Percentiles rank a stretch among this genome's conserved stretches.
These are phyloP conservation scores for Himalopsyche anomala DNA, from an alignment of 2,888 invertebrate genomes.

Conservation along the genomic window DNA sequence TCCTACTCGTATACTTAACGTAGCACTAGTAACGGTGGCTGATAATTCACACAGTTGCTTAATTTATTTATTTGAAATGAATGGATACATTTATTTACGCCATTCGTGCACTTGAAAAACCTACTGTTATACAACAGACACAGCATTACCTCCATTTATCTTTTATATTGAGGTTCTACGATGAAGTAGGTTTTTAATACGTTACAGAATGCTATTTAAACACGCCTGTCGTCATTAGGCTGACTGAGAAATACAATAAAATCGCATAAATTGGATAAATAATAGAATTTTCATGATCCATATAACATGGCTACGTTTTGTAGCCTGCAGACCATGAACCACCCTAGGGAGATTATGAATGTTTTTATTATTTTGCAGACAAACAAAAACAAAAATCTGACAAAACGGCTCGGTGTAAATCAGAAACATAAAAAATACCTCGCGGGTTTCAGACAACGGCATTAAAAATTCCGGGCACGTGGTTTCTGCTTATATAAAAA, in stretches of 20 bases:
- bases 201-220: not conserved
- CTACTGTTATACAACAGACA: too few species aligned
- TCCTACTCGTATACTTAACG: too few species aligned
- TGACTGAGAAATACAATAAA: not conserved
- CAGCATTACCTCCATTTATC: too few species aligned
- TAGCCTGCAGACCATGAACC: conserved; percentile 8
- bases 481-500: conserved; percentile 29
- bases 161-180: too few species aligned
- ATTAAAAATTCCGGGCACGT: conserved; percentile 23
- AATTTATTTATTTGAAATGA: too few species aligned
- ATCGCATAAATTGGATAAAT: not conserved
- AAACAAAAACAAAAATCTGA: conserved; percentile 22
- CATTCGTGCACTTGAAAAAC: too few species aligned
- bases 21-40: too few species aligned
- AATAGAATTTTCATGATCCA: conserved; percentile 20
- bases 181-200: too few species aligned
- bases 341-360: conserved; percentile 11
- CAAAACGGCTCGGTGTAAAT: conserved; percentile 29
- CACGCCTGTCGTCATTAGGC: not conserved
- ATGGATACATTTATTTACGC: too few species aligned
- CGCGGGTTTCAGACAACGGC: not conserved
- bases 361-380: conserved; percentile 11
- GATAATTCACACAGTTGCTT: too few species aligned
- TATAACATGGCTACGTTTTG: conserved; percentile 10
- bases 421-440: conserved; percentile 22